Percentiles rank a stretch among this genome's conserved stretches.
Conservation (phyloP, 2,113 vertebrate genomes). For the Hypocryptadius cinnamomeus region DNA sequence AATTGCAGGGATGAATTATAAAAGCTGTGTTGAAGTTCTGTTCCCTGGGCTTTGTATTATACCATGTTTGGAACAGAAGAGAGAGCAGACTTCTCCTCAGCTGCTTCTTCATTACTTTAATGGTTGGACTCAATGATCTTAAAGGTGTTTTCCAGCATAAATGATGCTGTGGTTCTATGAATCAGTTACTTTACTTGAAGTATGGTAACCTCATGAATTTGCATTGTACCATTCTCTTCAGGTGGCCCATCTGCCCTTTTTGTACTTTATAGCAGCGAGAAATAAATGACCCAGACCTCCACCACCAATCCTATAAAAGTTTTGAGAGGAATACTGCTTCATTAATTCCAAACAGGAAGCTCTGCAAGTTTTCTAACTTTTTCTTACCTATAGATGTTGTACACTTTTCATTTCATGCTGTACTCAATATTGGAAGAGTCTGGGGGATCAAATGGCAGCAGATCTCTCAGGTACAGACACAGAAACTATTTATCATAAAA, state of each 20-base stretch:
- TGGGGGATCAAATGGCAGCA: not conserved
- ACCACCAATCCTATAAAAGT: not conserved
- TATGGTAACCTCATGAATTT: not conserved
- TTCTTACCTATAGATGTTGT: not conserved
- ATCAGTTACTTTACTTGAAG: not conserved
- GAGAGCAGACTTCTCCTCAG: not conserved
- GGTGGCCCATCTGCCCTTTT: not conserved
- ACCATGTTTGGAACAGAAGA: not conserved
- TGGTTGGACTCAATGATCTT: not conserved
- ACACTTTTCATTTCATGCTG: not conserved
- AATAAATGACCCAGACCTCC: not conserved
- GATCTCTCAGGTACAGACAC: not conserved
- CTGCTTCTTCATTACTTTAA: not conserved
- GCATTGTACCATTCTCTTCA: not conserved
- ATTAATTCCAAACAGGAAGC: not conserved
- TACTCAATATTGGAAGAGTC: not conserved
- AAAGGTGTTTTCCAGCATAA: not conserved
- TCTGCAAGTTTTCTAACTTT: not conserved
- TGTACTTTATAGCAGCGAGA: not conserved
- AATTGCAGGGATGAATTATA: constrained; percentile 1
- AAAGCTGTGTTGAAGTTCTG: not conserved
- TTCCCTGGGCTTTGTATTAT: not conserved
- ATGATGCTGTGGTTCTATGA: not conserved
- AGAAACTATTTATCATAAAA: not conserved
- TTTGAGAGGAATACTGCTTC: not conserved